A percentile compares a stretch with the other conserved stretches of the same genome.
phyloP scores from a whole-genome alignment of 2,888 invertebrate genomes.

The Microplitis manilae region DNA sequence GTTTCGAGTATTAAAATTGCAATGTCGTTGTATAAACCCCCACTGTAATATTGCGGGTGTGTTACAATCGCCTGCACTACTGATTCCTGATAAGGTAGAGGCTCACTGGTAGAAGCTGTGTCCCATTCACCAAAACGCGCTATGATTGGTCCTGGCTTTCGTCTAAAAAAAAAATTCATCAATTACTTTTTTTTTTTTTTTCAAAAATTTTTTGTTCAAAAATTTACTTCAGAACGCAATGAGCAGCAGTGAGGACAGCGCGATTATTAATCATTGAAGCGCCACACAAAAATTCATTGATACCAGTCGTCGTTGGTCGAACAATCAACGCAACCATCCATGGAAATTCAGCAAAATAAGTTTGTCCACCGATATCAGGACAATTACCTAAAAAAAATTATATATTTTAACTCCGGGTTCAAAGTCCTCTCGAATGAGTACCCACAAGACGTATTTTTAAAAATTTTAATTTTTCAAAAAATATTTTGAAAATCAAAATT shows the following conservation, averaged over 20 bases:
- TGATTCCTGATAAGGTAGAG: slow-evolving; percentile 80
- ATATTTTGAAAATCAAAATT: too few species aligned
- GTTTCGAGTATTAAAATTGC: slow-evolving; percentile 80
- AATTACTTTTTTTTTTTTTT: too few species aligned
- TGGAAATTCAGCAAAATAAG: slow-evolving; percentile 85
- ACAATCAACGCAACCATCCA: slow-evolving; percentile 85
- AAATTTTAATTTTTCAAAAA: too few species aligned
- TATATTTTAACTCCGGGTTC: not conserved
- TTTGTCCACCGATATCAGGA: slow-evolving; percentile 76
- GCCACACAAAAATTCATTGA: slow-evolving; percentile 78
- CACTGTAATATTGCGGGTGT: slow-evolving; percentile 79
- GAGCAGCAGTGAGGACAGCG: slow-evolving; percentile 86
- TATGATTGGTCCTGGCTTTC: slow-evolving; percentile 67
- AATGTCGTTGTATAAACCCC: slow-evolving; percentile 82
- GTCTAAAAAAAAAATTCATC: slow-evolving; percentile 41
- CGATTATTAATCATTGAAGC: slow-evolving; percentile 84
- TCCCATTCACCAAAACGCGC: slow-evolving; percentile 87
- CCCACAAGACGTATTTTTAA: not conserved
- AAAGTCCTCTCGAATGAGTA: not conserved
- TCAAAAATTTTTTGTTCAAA: too few species aligned
- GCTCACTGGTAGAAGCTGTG: slow-evolving; percentile 79
- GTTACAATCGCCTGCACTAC: slow-evolving; percentile 74
- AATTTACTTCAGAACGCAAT: slow-evolving; percentile 76
- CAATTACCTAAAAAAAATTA: slow-evolving; percentile 31
- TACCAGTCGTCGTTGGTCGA: slow-evolving; percentile 65